Evolutionary conservation across 2,113 vertebrate genomes (phyloP).

Genomic region (Cyprinodon tularosa): DNA sequence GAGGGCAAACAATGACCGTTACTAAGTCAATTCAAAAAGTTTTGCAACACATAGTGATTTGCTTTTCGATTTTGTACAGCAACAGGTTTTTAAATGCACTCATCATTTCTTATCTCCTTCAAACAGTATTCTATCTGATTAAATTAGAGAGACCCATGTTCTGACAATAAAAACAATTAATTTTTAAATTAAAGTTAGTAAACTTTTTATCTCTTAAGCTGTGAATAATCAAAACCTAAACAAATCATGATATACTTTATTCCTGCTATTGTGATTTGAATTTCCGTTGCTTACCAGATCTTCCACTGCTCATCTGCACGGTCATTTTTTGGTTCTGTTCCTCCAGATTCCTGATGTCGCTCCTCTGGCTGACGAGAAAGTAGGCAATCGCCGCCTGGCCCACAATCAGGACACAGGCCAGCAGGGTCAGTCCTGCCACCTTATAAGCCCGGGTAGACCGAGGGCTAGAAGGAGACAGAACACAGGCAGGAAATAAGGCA

Average conservation of each 20-base stretch:
- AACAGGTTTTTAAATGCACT: no score
- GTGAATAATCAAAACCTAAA: no score
- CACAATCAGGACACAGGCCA: constrained; percentile 73
- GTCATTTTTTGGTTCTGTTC: constrained; percentile 43
- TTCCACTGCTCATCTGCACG: constrained; percentile 23
- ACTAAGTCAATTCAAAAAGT: not conserved
- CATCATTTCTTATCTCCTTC: no score
- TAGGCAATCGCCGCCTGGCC: constrained; percentile 69
- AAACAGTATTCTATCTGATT: no score
- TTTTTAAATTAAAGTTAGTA: no score
- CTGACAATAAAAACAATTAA: no score
- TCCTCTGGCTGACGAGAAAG: constrained; percentile 70
- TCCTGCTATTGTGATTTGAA: not conserved
- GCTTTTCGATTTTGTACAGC: no score
- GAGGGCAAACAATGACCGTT: not conserved
- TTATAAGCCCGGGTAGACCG: constrained; percentile 56
- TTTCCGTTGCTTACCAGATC: constrained; percentile 43
- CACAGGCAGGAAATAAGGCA: not conserved
- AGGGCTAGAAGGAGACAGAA: constrained; percentile 21
- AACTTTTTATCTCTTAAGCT: no score
- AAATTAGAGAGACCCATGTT: no score
- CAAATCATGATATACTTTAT: no score
- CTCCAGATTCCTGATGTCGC: constrained; percentile 64
- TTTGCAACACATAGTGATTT: no score
- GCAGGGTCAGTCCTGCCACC: constrained; percentile 69